A percentile compares a stretch with the other conserved stretches of the same genome.
Evolutionary conservation across 2,113 vertebrate genomes (phyloP).

Genomic region (Halichoeres trimaculatus): DNA sequence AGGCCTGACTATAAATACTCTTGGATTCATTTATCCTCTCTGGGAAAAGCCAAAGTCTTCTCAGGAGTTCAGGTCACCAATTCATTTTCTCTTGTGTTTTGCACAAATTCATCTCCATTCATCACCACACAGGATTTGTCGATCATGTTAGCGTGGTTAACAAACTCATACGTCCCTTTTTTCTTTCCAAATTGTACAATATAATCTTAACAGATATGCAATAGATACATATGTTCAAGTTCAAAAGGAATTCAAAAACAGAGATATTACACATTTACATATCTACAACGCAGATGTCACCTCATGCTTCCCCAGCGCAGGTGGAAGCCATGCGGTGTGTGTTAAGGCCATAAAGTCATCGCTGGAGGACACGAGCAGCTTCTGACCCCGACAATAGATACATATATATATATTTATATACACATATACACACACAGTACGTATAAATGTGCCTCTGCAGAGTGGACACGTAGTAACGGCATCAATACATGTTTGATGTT

Average conservation of each 20-base stretch:
- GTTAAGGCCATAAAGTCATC: constrained; percentile 43
- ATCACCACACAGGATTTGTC: constrained; percentile 20
- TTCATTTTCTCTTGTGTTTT: neutral
- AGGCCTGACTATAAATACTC: neutral
- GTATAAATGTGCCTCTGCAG: constrained; percentile 30
- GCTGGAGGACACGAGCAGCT: constrained; percentile 32
- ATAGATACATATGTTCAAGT: constrained; percentile 80
- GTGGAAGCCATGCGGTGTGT: constrained; percentile 53
- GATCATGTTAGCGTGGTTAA: constrained; percentile 32
- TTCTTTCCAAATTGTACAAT: constrained; percentile 62
- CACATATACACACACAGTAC: constrained; percentile 12
- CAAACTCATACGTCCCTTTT: constrained; percentile 77
- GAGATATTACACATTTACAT: constrained; percentile 74
- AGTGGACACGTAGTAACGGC: constrained; percentile 60
- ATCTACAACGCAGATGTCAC: constrained; percentile 76
- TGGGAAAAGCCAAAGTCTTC: constrained; percentile 15
- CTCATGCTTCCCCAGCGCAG: constrained; percentile 71
- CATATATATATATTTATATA: constrained; percentile 21
- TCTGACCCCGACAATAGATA: constrained; percentile 39
- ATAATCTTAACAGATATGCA: constrained; percentile 71
- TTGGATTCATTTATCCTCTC: neutral
- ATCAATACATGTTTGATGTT: constrained; percentile 46
- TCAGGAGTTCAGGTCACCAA: neutral
- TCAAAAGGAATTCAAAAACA: constrained; percentile 62
- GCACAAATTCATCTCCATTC: neutral